Evolutionary conservation across 1,140 invertebrate genomes (phyloP).

Genomic region (Bilobella aurantiaca): DNA sequence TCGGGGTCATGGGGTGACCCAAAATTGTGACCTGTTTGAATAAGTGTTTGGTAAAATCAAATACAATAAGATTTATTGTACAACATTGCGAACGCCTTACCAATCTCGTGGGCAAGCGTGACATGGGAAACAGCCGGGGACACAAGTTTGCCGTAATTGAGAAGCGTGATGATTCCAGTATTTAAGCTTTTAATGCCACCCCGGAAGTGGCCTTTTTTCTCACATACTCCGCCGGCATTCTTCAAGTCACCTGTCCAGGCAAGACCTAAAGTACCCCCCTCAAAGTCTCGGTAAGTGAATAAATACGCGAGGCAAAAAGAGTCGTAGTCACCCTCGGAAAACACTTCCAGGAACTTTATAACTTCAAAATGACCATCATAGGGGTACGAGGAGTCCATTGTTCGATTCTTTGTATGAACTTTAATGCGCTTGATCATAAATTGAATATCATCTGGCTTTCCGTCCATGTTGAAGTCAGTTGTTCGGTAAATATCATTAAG

Average conservation of each 20-base stretch:
- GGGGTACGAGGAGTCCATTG: conserved; percentile 71
- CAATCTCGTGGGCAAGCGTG: conserved; percentile 94
- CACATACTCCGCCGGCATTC: conserved; percentile 86
- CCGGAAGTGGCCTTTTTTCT: conserved; percentile 88
- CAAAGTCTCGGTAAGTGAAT: conserved; percentile 97
- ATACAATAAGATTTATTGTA: no score
- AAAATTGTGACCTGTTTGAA: conserved; percentile 73
- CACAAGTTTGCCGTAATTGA: conserved; percentile 99
- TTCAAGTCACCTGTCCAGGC: conserved; percentile 95
- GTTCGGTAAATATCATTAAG: conserved; percentile 84
- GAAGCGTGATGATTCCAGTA: conserved; percentile 92
- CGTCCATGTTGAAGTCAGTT: conserved; percentile 88
- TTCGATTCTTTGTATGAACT: conserved; percentile 71
- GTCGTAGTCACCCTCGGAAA: conserved; percentile 95
- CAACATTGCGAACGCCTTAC: no score
- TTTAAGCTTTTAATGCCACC: conserved; percentile 90
- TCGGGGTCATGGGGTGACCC: conserved; percentile 96
- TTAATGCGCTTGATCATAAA: conserved; percentile 95
- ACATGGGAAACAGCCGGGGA: conserved; percentile 95
- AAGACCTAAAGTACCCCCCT: conserved; percentile 92
- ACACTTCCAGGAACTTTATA: conserved; percentile 84
- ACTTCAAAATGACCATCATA: conserved; percentile 88
- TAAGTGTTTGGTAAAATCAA: conserved; percentile 39
- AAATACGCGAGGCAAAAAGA: conserved; percentile 97
- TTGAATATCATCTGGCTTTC: conserved; percentile 79